phyloP scores from a whole-genome alignment of 2,888 invertebrate genomes.

The Lasioglossum lativentre region DNA sequence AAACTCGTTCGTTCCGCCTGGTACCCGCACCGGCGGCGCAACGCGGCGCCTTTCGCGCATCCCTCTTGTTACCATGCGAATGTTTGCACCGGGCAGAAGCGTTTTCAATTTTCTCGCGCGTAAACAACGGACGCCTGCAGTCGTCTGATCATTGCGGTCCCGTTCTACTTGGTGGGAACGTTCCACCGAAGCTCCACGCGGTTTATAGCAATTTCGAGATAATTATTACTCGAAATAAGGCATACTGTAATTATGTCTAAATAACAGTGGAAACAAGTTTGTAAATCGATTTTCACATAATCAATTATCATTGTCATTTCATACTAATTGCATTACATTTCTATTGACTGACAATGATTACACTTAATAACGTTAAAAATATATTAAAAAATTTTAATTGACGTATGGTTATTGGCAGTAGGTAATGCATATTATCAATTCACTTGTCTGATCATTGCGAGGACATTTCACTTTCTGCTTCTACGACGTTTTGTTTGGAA shows the following conservation, averaged over 20 bases:
- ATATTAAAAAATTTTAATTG: too few species aligned
- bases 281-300: not conserved
- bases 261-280: not conserved
- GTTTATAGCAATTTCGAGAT: not conserved
- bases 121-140: not conserved
- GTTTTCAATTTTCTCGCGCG: conserved; percentile 24
- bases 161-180: conserved; percentile 9
- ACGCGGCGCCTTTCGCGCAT: not conserved
- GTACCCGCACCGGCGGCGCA: conserved; percentile 1
- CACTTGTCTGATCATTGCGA: not conserved
- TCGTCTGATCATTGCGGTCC: conserved; percentile 10
- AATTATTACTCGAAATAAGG: not conserved
- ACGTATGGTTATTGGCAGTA: too few species aligned
- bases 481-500: not conserved
- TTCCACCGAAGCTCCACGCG: not conserved
- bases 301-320: not conserved
- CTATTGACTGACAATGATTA: too few species aligned
- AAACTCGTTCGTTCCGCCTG: conserved; percentile 12
- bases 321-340: too few species aligned
- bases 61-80: not conserved
- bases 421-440: too few species aligned
- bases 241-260: not conserved
- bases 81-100: not conserved
- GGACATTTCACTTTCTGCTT: not conserved
- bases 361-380: too few species aligned